Conservation (phyloP, 2,888 invertebrate genomes). For the Drosophila koepferae region DNA sequence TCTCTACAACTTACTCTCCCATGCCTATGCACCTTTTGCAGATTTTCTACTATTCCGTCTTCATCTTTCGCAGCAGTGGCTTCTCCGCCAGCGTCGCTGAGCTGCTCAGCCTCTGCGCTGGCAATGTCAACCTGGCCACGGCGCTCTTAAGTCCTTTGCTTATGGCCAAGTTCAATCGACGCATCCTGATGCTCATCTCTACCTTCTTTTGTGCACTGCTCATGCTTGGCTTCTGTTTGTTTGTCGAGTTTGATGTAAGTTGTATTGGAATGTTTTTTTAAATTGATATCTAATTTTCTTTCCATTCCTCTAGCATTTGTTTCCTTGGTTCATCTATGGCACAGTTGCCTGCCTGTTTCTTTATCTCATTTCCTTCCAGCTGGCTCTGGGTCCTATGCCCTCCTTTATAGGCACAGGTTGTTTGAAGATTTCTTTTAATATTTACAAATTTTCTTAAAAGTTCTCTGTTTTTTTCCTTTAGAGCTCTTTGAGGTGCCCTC, state of each 20-base stretch:
- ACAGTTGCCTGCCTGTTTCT: slow-evolving; percentile 49
- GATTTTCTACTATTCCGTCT: slow-evolving; percentile 64
- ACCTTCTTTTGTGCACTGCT: slow-evolving; percentile 37
- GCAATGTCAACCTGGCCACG: slow-evolving; percentile 44
- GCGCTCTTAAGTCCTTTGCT: slow-evolving; percentile 48
- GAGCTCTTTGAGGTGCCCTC: slow-evolving; percentile 61
- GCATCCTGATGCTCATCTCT: slow-evolving; percentile 59
- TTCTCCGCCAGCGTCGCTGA: slow-evolving; percentile 34
- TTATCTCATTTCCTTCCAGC: slow-evolving; percentile 47
- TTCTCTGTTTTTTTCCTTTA: slow-evolving; percentile 48
- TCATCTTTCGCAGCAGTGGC: slow-evolving; percentile 48
- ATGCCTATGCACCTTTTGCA: neutral
- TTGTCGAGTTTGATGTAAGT: slow-evolving; percentile 45
- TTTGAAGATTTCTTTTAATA: neutral
- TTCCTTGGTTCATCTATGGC: slow-evolving; percentile 47
- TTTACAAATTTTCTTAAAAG: neutral
- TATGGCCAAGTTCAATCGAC: slow-evolving; percentile 58
- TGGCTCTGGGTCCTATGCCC: slow-evolving; percentile 57
- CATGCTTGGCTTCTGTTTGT: slow-evolving; percentile 49
- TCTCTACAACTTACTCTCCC: neutral
- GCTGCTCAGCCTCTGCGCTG: slow-evolving; percentile 43
- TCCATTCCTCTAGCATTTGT: slow-evolving; percentile 2
- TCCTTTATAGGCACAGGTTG: slow-evolving; percentile 61
- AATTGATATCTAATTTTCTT: neutral
- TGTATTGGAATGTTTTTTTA: accelerated